phyloP scores from a whole-genome alignment of 2,797 vertebrate genomes.

The Hirundo rustica region DNA sequence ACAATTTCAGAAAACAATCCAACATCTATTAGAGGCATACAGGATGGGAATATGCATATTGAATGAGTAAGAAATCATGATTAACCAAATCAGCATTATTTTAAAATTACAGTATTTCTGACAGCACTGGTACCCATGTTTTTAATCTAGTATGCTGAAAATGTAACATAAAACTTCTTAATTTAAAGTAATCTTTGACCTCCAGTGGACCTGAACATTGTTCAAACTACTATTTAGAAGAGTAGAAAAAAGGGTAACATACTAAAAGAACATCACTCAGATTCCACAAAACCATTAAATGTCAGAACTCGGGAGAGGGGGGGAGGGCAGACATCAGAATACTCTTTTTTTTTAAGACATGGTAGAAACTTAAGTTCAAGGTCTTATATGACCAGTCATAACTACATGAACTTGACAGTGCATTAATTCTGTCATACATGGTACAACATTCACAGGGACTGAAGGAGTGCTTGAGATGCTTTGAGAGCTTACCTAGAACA shows the following conservation, averaged over 20 bases:
- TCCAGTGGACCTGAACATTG: background rate
- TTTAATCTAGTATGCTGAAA: background rate
- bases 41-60: background rate
- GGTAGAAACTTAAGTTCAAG: background rate
- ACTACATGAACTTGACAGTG: background rate
- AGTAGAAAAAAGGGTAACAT: background rate
- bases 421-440: background rate
- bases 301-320: background rate
- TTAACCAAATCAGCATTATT: background rate
- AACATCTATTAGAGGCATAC: background rate
- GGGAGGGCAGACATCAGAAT: background rate
- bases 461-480: background rate
- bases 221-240: background rate
- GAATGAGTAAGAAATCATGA: background rate
- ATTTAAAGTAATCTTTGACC: background rate
- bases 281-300: background rate
- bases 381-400: background rate
- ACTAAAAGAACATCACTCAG: background rate
- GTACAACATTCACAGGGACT: background rate
- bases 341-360: background rate
- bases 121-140: background rate
- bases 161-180: background rate
- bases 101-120: background rate
- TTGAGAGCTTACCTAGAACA: background rate
- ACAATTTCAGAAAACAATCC: background rate